Evolutionary conservation across 1,140 invertebrate genomes (phyloP).

Genomic region (Dendrolimus punctatus): DNA sequence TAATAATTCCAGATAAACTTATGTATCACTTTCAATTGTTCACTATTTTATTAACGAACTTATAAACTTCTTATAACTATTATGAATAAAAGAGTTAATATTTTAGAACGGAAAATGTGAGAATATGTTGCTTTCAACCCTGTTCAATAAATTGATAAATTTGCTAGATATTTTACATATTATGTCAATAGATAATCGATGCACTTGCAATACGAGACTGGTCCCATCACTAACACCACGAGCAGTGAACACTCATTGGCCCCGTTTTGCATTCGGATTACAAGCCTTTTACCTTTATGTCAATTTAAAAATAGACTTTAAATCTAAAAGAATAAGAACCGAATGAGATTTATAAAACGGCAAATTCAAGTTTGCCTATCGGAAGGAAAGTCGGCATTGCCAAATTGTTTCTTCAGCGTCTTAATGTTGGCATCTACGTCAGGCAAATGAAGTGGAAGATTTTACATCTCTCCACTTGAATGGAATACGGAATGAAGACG

Average conservation of each 20-base stretch:
- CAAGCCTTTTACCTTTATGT: not conserved
- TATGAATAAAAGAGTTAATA: too few species aligned
- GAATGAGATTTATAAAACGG: not conserved
- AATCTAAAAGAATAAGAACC: not conserved
- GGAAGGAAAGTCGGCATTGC: conserved; percentile 16
- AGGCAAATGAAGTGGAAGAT: conserved; percentile 22
- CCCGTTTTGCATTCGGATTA: conserved; percentile 9
- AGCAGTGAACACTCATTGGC: conserved; percentile 12
- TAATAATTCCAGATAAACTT: too few species aligned
- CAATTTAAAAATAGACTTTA: conserved; percentile 7
- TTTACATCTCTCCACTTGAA: conserved; percentile 16
- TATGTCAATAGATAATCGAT: too few species aligned
- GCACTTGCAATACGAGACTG: too few species aligned
- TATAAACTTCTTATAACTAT: too few species aligned
- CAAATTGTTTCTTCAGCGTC: conserved; percentile 26
- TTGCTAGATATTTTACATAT: too few species aligned
- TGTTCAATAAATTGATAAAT: too few species aligned
- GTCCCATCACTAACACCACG: not conserved
- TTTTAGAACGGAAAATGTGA: too few species aligned
- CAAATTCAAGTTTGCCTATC: conserved; percentile 11
- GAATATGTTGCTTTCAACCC: too few species aligned
- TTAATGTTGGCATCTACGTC: conserved; percentile 19
- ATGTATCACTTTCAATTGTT: too few species aligned
- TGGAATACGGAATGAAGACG: conserved; percentile 14
- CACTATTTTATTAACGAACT: too few species aligned